Percentiles rank a stretch among this genome's conserved stretches.
Conservation (phyloP, 1,140 invertebrate genomes). For the Hylaeus anthracinus region DNA sequence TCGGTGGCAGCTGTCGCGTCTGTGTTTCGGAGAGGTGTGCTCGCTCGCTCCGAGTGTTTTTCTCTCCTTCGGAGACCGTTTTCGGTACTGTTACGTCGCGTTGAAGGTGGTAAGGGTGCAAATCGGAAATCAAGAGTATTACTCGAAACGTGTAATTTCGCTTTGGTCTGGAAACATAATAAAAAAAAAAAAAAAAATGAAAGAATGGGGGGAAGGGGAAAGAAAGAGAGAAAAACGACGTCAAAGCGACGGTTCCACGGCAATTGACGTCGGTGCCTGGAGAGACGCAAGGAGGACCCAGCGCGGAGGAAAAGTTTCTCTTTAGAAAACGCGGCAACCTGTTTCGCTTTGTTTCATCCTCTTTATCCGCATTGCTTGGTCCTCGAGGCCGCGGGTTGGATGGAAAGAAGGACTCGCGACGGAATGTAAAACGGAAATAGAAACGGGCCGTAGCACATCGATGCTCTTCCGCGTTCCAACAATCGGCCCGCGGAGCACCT, state of each 20-base stretch:
- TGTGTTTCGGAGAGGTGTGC: slow-evolving; percentile 56
- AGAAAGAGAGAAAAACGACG: background rate
- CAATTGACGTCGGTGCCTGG: background rate
- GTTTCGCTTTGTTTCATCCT: slow-evolving; percentile 20
- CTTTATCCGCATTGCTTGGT: slow-evolving; percentile 42
- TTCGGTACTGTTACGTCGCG: too few relatives aligned
- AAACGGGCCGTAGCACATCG: slow-evolving; percentile 40
- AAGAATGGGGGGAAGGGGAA: too few relatives aligned
- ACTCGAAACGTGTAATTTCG: too few relatives aligned
- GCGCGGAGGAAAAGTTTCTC: background rate
- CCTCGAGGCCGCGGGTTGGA: background rate
- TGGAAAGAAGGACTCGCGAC: slow-evolving; percentile 29
- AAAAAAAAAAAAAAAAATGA: background rate
- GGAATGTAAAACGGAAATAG: slow-evolving; percentile 73
- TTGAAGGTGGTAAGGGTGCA: too few relatives aligned
- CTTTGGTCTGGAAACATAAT: background rate
- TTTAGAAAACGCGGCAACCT: slow-evolving; percentile 23
- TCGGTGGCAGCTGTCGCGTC: slow-evolving; percentile 76
- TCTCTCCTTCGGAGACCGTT: background rate
- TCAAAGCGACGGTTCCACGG: slow-evolving; percentile 4
- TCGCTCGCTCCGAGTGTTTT: background rate
- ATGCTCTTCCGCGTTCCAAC: slow-evolving; percentile 73
- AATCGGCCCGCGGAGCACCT: slow-evolving; percentile 67
- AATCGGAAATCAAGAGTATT: too few relatives aligned
- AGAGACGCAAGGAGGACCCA: background rate